Evolutionary conservation across 2,113 vertebrate genomes (phyloP).

Genomic region (Odocoileus hemionus): DNA sequence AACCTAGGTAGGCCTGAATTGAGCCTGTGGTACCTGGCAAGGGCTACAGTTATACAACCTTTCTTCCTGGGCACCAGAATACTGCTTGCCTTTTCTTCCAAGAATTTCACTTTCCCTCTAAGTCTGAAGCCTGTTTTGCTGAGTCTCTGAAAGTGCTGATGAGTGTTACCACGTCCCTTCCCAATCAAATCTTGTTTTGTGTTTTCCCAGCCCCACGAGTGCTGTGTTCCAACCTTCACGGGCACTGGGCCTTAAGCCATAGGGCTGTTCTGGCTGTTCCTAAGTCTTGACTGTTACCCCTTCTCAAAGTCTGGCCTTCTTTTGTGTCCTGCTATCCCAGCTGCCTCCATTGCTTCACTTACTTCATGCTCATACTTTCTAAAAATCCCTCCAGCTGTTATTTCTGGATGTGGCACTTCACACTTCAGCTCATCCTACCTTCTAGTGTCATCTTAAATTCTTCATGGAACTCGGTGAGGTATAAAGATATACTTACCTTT

Average conservation of each 20-base stretch:
- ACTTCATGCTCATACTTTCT: neutral
- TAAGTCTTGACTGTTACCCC: neutral
- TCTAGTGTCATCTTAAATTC: neutral
- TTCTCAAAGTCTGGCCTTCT: neutral
- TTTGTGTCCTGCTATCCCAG: neutral
- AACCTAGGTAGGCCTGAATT: neutral
- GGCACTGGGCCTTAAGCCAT: neutral
- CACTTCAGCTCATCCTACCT: neutral
- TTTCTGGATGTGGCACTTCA: neutral
- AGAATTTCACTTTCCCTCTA: neutral
- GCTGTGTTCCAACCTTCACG: neutral
- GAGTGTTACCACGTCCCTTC: neutral
- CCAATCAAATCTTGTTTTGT: neutral
- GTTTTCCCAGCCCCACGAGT: neutral
- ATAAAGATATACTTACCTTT: neutral
- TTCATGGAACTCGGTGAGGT: neutral
- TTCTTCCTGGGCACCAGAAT: neutral
- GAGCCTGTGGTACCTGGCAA: neutral
- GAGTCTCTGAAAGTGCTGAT: neutral
- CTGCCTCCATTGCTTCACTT: neutral
- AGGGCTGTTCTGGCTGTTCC: neutral
- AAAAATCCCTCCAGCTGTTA: neutral
- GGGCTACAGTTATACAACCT: neutral
- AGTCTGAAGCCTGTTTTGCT: neutral
- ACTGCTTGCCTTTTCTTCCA: neutral